Percentiles rank a stretch among this genome's conserved stretches.
Evolutionary conservation across 2,888 invertebrate species (phyloP).

Genomic region (Keiferia lycopersicella): DNA sequence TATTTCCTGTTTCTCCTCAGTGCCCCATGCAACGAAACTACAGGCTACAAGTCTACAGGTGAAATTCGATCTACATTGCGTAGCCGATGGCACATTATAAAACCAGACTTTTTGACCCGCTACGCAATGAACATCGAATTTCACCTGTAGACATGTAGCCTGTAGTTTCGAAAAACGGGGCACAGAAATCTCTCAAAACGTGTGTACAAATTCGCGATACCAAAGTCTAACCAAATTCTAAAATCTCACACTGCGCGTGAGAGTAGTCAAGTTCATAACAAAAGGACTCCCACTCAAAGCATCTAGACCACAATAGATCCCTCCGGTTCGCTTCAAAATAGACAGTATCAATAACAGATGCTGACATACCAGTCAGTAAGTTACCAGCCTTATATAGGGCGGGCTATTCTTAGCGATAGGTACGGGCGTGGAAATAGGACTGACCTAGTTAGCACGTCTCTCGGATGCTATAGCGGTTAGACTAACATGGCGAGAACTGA

Average conservation of each 20-base stretch:
- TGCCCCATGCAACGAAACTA: no score
- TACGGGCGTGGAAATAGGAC: conserved; percentile 8
- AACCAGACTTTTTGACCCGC: no score
- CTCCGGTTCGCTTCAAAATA: conserved; percentile 1
- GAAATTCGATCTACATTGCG: no score
- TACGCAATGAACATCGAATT: no score
- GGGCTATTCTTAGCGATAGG: conserved; percentile 16
- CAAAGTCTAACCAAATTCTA: not conserved
- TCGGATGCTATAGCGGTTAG: conserved; percentile 1
- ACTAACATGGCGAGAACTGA: conserved; percentile 8
- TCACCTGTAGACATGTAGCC: no score
- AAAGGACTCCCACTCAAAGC: conserved; percentile 1
- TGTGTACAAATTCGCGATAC: not conserved
- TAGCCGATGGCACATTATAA: no score
- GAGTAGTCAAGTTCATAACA: not conserved
- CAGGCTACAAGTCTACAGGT: no score
- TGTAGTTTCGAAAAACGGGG: no score
- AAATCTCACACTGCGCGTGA: not conserved
- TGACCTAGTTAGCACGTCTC: conserved; percentile 5
- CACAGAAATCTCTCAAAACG: no score
- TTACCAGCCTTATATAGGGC: conserved; percentile 12
- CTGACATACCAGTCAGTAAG: not conserved
- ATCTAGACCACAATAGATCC: not conserved
- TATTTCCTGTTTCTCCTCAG: no score
- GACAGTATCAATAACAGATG: not conserved